Conservation (phyloP, 2,797 vertebrate species). For the Spheniscus humboldti region DNA sequence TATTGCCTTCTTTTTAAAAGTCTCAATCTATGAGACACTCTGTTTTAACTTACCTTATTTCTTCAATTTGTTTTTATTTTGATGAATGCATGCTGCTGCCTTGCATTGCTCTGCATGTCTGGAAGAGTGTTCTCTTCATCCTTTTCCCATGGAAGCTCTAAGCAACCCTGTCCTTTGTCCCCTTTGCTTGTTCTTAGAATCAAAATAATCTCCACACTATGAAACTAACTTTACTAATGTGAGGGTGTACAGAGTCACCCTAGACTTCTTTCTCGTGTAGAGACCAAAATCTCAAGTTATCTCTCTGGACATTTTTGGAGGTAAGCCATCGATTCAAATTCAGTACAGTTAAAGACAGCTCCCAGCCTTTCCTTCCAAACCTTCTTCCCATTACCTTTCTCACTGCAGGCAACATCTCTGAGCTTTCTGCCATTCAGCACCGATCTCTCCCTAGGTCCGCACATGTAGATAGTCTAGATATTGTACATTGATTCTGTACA, state of each 20-base stretch:
- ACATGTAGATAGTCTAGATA: neutral
- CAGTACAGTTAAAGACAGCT: neutral
- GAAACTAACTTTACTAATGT: too few species aligned
- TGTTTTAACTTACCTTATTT: neutral
- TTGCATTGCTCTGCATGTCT: neutral
- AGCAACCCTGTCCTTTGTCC: too few species aligned
- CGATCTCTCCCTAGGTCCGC: neutral
- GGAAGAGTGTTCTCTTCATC: too few species aligned
- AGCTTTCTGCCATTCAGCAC: neutral
- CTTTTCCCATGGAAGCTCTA: too few species aligned
- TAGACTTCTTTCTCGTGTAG: neutral
- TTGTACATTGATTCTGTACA: neutral
- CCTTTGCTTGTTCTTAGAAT: too few species aligned
- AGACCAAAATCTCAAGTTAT: neutral
- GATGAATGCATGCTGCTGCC: neutral
- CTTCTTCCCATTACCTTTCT: neutral
- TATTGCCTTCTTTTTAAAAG: neutral
- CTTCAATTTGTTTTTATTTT: slow-evolving; percentile 7
- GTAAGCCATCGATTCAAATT: neutral
- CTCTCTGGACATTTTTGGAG: neutral
- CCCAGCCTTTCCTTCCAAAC: neutral
- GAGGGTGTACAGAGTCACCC: neutral
- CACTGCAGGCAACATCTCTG: neutral
- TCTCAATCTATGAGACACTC: neutral
- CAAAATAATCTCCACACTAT: neutral